Percentiles rank a stretch among this genome's conserved stretches.
Evolutionary conservation across 2,797 vertebrate genomes (phyloP).

Genomic region (Paguma larvata): DNA sequence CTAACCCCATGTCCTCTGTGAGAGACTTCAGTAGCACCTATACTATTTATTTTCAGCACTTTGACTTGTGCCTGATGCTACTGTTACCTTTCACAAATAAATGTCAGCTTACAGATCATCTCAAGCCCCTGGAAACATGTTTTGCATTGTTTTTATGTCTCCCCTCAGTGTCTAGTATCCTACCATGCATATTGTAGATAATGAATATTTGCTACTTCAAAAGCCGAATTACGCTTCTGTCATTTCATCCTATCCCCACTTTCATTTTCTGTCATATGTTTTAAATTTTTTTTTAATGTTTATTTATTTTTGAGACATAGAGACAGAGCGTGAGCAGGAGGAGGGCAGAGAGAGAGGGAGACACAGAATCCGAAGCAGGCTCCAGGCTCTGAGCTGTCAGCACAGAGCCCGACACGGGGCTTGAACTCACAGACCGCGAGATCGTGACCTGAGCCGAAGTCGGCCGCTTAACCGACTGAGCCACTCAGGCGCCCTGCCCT

Average conservation of each 20-base stretch:
- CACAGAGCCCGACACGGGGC: too few species aligned
- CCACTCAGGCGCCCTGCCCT: too few species aligned
- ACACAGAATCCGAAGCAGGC: too few species aligned
- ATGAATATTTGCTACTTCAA: background rate
- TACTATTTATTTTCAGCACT: background rate
- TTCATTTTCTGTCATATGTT: background rate
- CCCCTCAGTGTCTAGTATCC: background rate
- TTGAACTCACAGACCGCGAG: too few species aligned
- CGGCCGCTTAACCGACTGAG: too few species aligned
- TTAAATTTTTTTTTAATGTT: too few species aligned
- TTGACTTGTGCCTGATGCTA: background rate
- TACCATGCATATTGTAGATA: background rate
- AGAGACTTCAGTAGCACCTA: background rate
- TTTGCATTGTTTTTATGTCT: background rate
- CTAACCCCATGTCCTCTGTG: background rate
- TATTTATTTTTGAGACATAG: too few species aligned
- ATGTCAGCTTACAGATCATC: background rate
- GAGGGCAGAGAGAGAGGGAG: too few species aligned
- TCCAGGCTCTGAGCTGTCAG: too few species aligned
- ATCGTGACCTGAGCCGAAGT: too few species aligned
- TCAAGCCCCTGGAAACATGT: background rate
- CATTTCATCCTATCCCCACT: background rate
- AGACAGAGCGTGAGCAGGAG: too few species aligned
- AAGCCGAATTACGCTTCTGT: constrained; percentile 33
- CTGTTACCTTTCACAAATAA: background rate